Evolutionary conservation across 2,797 vertebrate genomes (phyloP).

Genomic region (Esox lucius): DNA sequence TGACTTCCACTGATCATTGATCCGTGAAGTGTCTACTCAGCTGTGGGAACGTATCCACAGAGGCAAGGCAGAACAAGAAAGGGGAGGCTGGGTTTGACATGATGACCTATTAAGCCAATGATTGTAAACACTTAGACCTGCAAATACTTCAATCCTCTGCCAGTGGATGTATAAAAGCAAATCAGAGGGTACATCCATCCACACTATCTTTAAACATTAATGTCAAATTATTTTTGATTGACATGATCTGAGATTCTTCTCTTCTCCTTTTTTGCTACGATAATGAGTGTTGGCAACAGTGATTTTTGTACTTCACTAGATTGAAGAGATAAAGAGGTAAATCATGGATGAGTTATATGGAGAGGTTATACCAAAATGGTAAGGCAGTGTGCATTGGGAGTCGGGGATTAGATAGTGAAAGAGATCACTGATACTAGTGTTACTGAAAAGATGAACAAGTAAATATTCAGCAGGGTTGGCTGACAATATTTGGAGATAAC

Average conservation of each 20-base stretch:
- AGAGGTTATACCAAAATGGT: conserved; percentile 44
- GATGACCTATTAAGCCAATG: conserved; percentile 34
- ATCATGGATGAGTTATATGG: conserved; percentile 49
- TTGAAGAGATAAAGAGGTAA: conserved; percentile 54
- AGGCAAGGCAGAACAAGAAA: conserved; percentile 22
- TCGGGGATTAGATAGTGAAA: background rate
- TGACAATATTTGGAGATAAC: background rate
- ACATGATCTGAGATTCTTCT: conserved; percentile 43
- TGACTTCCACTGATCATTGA: conserved; percentile 29
- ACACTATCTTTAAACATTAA: conserved; percentile 27
- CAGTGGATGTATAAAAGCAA: conserved; percentile 50
- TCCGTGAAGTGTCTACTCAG: conserved; percentile 29
- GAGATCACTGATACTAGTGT: background rate
- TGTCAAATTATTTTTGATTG: conserved; percentile 57
- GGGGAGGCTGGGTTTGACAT: conserved; percentile 12
- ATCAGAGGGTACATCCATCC: background rate
- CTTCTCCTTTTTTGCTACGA: conserved; percentile 15
- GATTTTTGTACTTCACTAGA: conserved; percentile 58
- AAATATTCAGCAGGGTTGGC: background rate
- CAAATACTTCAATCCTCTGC: conserved; percentile 38
- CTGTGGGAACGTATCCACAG: conserved; percentile 34
- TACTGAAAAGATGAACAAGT: background rate
- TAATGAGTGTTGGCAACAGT: conserved; percentile 56
- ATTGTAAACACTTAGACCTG: conserved; percentile 47
- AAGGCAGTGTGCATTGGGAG: conserved; percentile 38